Conservation (phyloP, 2,888 invertebrate genomes). For the Tachina grossa region DNA sequence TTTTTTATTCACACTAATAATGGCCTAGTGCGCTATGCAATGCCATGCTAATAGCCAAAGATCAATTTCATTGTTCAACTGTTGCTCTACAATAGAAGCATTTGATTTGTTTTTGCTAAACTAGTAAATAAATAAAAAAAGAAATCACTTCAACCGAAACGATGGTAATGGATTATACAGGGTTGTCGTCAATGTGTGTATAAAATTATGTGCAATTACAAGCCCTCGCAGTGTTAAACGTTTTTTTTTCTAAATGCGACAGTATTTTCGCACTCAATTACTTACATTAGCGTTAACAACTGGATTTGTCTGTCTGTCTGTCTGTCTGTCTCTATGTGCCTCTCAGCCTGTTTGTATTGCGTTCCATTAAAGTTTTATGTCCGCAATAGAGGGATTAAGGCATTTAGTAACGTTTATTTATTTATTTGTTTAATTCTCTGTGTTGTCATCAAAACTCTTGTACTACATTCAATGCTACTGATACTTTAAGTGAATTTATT, state of each 20-base stretch:
- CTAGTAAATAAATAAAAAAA: slow-evolving; percentile 9
- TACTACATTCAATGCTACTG: slow-evolving; percentile 25
- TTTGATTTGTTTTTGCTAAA: slow-evolving; percentile 17
- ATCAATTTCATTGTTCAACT: slow-evolving; percentile 55
- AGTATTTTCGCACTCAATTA: slow-evolving; percentile 83
- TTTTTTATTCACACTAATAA: not conserved
- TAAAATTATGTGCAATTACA: slow-evolving; percentile 65
- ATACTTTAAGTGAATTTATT: slow-evolving; percentile 46
- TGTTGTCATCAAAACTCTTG: slow-evolving; percentile 39
- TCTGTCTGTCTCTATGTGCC: not conserved
- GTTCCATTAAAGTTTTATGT: slow-evolving; percentile 81
- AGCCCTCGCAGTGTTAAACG: slow-evolving; percentile 69
- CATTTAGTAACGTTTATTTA: slow-evolving; percentile 66
- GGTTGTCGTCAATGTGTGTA: slow-evolving; percentile 46
- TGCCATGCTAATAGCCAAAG: not conserved
- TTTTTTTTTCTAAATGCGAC: slow-evolving; percentile 78
- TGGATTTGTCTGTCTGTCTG: slow-evolving; percentile 76
- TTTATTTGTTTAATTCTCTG: not conserved
- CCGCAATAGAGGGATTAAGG: slow-evolving; percentile 77
- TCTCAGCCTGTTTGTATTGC: slow-evolving; percentile 9
- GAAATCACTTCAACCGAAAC: slow-evolving; percentile 56
- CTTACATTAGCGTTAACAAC: slow-evolving; percentile 82
- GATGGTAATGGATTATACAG: slow-evolving; percentile 55
- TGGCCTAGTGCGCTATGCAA: too few relatives aligned
- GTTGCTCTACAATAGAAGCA: slow-evolving; percentile 1